Percentiles rank a stretch among this genome's conserved stretches.
These are phyloP conservation scores for Rhea pennata DNA, from an alignment of 2,113 vertebrate genomes.

Conservation along the genomic window DNA sequence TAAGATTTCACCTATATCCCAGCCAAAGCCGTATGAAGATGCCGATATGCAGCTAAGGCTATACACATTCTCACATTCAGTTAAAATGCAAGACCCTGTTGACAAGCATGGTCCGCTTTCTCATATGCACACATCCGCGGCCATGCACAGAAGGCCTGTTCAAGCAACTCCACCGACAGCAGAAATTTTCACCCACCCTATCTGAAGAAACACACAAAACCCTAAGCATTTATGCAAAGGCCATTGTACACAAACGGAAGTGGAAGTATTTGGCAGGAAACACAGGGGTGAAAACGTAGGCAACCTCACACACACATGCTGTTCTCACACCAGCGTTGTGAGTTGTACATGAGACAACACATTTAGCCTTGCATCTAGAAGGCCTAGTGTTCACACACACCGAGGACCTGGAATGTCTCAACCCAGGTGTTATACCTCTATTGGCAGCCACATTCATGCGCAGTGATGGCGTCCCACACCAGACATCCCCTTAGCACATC, in stretches of 20 bases:
- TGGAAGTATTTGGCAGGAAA: not conserved
- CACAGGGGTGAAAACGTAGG: not conserved
- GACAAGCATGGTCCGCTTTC: not conserved
- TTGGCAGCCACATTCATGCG: not conserved
- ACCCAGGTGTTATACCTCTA: fast-evolving
- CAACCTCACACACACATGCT: not conserved
- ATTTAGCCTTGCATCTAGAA: not conserved
- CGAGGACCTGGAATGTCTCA: not conserved
- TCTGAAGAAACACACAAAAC: not conserved
- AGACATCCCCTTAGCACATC: not conserved
- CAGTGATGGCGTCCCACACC: not conserved
- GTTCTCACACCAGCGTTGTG: not conserved
- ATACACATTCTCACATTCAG: not conserved
- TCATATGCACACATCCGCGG: fast-evolving
- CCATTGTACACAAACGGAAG: not conserved
- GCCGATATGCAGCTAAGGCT: not conserved
- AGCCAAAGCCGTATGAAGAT: not conserved
- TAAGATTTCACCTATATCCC: not conserved
- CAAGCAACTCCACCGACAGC: not conserved
- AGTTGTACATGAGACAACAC: fast-evolving
- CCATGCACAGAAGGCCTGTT: not conserved
- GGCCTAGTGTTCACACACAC: fast-evolving
- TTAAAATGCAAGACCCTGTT: not conserved
- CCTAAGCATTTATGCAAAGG: not conserved
- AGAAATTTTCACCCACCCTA: not conserved